These are phyloP conservation scores for Zaprionus africanus DNA, from an alignment of 1,140 invertebrate genomes.

Conservation along the genomic window DNA sequence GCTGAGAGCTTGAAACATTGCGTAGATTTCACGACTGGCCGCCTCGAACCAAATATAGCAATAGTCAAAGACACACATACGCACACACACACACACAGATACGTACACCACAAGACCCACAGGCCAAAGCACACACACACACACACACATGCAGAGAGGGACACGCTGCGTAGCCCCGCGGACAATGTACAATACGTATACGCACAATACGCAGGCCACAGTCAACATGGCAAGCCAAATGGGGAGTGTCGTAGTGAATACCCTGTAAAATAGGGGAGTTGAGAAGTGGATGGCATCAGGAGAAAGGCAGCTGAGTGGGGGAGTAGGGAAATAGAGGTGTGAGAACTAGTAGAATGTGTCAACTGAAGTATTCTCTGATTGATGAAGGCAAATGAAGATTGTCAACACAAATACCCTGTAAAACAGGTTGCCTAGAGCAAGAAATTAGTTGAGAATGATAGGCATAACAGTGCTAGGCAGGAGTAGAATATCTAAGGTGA, in stretches of 20 bases:
- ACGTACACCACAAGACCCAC: not conserved
- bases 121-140: not conserved
- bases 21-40: constrained; percentile 61
- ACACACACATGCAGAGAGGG: not conserved
- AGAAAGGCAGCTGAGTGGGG: not conserved
- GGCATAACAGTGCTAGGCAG: no score
- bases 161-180: constrained; percentile 45
- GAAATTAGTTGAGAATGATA: no score
- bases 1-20: constrained; percentile 40
- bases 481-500: no score
- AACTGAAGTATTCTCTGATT: no score
- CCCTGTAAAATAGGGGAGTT: not conserved
- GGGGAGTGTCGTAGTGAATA: constrained; percentile 34
- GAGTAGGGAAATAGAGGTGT: not conserved
- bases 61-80: constrained; percentile 1
- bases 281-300: not conserved
- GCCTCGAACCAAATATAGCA: constrained; percentile 47
- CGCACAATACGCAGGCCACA: constrained; percentile 65
- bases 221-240: constrained; percentile 56
- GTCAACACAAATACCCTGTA: not conserved
- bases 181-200: constrained; percentile 75
- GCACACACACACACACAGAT: not conserved
- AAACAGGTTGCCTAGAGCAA: not conserved
- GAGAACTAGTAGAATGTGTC: no score
- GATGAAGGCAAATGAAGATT: no score